A percentile compares a stretch with the other conserved stretches of the same genome.
These are phyloP conservation scores for Xylocopa sonorina DNA, from an alignment of 1,140 invertebrate genomes.

Conservation along the genomic window DNA sequence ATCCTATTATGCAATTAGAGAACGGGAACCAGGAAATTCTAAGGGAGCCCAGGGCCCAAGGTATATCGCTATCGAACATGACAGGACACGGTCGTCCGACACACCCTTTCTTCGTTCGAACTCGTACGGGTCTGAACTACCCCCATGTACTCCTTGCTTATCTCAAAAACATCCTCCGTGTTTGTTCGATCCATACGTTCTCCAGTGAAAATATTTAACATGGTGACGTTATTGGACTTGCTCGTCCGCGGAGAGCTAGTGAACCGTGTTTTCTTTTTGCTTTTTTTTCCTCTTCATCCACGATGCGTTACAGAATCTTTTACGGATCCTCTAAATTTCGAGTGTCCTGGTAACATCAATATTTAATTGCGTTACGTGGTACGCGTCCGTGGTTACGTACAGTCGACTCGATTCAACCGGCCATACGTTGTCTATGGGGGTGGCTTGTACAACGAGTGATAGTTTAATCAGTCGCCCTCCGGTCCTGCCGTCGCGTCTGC, in stretches of 20 bases:
- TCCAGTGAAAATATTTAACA: constrained; percentile 27
- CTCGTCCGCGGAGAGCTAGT: neutral
- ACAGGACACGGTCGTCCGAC: constrained; percentile 81
- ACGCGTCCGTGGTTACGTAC: neutral
- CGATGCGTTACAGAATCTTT: neutral
- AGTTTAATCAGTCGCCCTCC: constrained; percentile 62
- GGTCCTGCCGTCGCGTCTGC: constrained; percentile 61
- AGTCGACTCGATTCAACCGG: constrained; percentile 8
- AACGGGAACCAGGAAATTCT: constrained; percentile 74
- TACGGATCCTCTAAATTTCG: neutral
- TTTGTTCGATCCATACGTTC: constrained; percentile 33
- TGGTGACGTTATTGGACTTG: neutral
- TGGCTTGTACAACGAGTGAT: constrained; percentile 54
- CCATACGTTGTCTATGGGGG: constrained; percentile 56
- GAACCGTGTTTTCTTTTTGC: neutral
- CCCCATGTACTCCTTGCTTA: constrained; percentile 75
- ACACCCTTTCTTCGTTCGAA: constrained; percentile 82
- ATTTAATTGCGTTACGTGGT: neutral
- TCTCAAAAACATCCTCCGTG: constrained; percentile 73
- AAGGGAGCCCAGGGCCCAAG: constrained; percentile 77
- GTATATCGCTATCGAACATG: constrained; percentile 82
- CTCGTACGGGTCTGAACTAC: constrained; percentile 73
- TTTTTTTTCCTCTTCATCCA: no score
- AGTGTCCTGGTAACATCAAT: neutral
- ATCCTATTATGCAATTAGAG: constrained; percentile 81